Conservation (phyloP, 2,113 vertebrate species). For the Alethe diademata region DNA sequence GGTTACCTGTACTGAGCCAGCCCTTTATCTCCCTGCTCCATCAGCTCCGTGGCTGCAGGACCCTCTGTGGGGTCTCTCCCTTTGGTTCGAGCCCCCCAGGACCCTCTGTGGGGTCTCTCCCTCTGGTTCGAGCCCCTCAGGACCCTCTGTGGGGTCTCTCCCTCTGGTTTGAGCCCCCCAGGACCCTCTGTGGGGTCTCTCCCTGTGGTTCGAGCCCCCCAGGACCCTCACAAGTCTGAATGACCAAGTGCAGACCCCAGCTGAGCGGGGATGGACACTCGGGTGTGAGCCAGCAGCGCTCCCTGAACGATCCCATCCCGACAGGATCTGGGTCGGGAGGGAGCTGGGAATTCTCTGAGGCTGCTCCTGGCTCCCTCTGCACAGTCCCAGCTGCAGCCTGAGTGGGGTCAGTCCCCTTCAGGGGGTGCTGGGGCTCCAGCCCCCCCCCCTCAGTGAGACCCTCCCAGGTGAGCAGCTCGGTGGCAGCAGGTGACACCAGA, state of each 20-base stretch:
- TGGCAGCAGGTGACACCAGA: not conserved
- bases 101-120: not conserved
- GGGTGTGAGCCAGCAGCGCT: fast-evolving
- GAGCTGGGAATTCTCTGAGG: not conserved
- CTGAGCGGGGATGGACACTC: not conserved
- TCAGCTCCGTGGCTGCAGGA: fast-evolving
- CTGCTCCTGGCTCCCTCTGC: not conserved
- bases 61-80: not conserved
- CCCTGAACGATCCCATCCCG: not conserved
- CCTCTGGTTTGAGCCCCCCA: fast-evolving
- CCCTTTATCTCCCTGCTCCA: not conserved
- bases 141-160: not conserved
- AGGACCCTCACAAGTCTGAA: not conserved
- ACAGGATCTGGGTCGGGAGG: not conserved
- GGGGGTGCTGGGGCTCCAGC: not conserved
- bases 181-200: not conserved
- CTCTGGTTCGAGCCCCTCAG: fast-evolving
- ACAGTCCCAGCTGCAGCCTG: not conserved
- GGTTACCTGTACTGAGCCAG: not conserved
- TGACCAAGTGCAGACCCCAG: not conserved
- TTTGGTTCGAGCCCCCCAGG: fast-evolving
- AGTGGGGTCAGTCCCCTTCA: not conserved
- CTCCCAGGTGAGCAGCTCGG: not conserved
- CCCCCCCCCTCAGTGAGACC: not conserved
- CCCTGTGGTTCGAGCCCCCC: fast-evolving